Conservation (phyloP, 2,113 vertebrate species). For the Pampusana beccarii region DNA sequence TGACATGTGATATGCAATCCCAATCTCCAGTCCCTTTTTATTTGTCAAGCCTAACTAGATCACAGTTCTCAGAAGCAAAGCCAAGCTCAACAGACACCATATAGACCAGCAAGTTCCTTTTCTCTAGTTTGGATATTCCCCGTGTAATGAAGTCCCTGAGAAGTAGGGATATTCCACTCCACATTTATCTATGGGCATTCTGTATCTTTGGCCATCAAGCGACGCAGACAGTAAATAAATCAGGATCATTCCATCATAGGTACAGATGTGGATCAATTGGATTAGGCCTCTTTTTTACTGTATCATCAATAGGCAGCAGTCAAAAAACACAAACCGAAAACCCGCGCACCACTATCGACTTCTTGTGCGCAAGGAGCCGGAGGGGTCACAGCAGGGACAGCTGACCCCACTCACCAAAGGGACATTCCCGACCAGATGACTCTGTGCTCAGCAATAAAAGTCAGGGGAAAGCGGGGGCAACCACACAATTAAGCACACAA, state of each 20-base stretch:
- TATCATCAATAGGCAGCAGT: background rate
- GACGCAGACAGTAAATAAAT: background rate
- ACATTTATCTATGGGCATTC: background rate
- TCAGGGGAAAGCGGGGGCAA: background rate
- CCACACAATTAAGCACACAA: background rate
- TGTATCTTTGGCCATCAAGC: background rate
- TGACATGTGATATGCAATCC: background rate
- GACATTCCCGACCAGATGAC: too few relatives aligned
- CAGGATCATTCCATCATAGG: background rate
- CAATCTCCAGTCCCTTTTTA: background rate
- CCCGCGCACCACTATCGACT: background rate
- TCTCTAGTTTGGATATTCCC: background rate
- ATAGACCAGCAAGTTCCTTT: background rate
- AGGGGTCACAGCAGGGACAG: fast-evolving
- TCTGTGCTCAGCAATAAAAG: background rate
- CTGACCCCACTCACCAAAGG: too few relatives aligned
- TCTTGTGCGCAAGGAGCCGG: background rate
- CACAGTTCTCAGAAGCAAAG: background rate
- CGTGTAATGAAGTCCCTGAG: background rate
- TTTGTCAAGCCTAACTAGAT: background rate
- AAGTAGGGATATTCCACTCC: background rate
- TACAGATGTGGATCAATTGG: background rate
- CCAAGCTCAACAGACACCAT: background rate
- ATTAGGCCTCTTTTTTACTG: background rate
- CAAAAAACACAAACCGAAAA: background rate